Evolutionary conservation across 2,113 vertebrate species (phyloP).

Genomic region (Ochotona princeps): DNA sequence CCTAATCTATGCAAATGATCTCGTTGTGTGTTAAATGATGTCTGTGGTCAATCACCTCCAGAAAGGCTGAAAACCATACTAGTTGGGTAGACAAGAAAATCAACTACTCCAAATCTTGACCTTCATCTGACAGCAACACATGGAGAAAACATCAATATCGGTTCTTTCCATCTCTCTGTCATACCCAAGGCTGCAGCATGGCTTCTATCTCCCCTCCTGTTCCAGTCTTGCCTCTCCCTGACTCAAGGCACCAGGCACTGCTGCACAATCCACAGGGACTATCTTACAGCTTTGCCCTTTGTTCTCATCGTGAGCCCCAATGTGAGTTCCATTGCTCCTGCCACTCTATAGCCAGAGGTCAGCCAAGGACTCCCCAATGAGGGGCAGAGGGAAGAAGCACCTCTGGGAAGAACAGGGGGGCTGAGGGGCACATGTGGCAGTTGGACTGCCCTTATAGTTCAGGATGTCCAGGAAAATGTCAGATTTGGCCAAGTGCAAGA

Average conservation of each 20-base stretch:
- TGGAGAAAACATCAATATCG: neutral
- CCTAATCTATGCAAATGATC: neutral
- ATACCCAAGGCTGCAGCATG: too few relatives aligned
- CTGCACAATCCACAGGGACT: accelerated
- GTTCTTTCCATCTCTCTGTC: neutral
- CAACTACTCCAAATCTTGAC: neutral
- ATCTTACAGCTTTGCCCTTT: too few relatives aligned
- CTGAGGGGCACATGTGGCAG: neutral
- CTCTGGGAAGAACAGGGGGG: neutral
- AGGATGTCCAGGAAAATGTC: neutral
- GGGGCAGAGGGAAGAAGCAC: accelerated
- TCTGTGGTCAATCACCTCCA: neutral
- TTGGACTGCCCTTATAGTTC: neutral
- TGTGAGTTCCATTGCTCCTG: neutral
- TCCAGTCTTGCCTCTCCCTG: neutral
- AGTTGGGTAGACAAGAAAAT: neutral
- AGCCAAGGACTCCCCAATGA: neutral
- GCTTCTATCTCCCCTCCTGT: neutral
- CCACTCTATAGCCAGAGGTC: neutral
- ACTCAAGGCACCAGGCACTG: neutral
- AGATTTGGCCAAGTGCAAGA: neutral
- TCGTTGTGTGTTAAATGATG: accelerated
- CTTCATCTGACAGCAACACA: neutral
- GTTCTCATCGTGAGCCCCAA: neutral
- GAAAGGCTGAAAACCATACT: neutral